Evolutionary conservation across 2,888 invertebrate genomes (phyloP).

Genomic region (Agrotis ipsilon): DNA sequence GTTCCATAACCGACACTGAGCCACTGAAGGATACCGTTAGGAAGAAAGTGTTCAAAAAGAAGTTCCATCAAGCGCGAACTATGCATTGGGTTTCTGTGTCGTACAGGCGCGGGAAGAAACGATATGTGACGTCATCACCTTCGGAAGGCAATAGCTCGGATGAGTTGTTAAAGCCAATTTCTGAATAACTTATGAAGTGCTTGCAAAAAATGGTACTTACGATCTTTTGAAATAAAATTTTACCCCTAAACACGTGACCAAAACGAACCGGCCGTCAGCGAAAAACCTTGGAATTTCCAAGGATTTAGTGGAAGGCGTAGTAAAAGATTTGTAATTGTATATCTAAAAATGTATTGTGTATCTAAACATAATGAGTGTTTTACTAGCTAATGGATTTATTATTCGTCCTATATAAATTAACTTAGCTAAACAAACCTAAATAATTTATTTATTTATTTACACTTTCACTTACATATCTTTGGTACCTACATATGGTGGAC

Average conservation of each 20-base stretch:
- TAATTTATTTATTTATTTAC: no score
- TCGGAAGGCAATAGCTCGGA: constrained; percentile 83
- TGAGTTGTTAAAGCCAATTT: constrained; percentile 84
- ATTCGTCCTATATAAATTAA: no score
- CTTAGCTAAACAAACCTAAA: no score
- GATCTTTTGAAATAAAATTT: background rate
- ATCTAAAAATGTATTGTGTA: constrained; percentile 1
- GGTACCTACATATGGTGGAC: no score
- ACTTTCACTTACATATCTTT: no score
- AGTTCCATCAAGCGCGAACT: constrained; percentile 76
- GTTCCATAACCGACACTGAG: constrained; percentile 79
- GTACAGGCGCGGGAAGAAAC: constrained; percentile 68
- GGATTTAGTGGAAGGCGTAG: no score
- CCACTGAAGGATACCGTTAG: constrained; percentile 57
- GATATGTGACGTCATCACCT: constrained; percentile 73
- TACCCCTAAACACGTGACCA: no score
- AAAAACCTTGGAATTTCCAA: no score
- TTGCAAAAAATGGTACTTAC: background rate
- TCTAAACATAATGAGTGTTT: constrained; percentile 8
- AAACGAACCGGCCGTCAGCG: no score
- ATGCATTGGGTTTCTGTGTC: constrained; percentile 83
- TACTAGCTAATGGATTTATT: constrained; percentile 6
- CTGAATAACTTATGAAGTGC: constrained; percentile 73
- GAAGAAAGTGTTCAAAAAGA: constrained; percentile 75
- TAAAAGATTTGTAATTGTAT: background rate